Conservation (phyloP, 1,140 invertebrate genomes). For the Ganaspis sp. region DNA sequence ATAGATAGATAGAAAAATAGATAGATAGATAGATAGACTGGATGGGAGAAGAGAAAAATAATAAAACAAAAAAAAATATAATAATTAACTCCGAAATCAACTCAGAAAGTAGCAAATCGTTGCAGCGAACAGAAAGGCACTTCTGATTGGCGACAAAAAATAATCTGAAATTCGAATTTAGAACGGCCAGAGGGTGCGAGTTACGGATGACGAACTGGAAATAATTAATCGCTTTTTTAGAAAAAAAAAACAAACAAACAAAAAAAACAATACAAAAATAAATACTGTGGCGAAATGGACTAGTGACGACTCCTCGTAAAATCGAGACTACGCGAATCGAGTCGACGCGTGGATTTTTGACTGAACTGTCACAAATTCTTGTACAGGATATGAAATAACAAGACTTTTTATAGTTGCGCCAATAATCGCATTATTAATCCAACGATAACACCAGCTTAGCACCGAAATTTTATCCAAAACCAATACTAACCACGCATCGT, state of each 20-base stretch:
- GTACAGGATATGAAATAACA: slow-evolving; percentile 9
- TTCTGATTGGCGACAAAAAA: slow-evolving; percentile 33
- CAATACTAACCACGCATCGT: slow-evolving; percentile 21
- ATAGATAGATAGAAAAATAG: slow-evolving; percentile 41
- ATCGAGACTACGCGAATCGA: neutral
- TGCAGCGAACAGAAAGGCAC: slow-evolving; percentile 21
- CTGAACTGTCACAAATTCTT: neutral
- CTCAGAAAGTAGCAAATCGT: slow-evolving; percentile 31
- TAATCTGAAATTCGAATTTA: neutral
- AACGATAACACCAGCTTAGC: slow-evolving; percentile 27
- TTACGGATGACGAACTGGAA: neutral
- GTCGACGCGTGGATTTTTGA: neutral
- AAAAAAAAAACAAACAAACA: neutral
- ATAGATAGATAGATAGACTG: slow-evolving; percentile 33
- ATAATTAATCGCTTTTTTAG: slow-evolving; percentile 36
- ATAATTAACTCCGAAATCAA: slow-evolving; percentile 33
- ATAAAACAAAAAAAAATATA: slow-evolving; percentile 41
- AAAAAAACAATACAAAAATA: neutral
- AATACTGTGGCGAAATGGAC: neutral
- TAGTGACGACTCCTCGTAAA: neutral
- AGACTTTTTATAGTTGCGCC: slow-evolving; percentile 1
- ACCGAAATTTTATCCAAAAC: slow-evolving; percentile 8
- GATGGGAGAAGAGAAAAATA: slow-evolving; percentile 44
- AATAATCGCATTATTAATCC: slow-evolving; percentile 20
- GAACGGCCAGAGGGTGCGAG: neutral